These are phyloP conservation scores for Macropus fuliginosus DNA, from an alignment of 2,797 vertebrate genomes.

Conservation along the genomic window DNA sequence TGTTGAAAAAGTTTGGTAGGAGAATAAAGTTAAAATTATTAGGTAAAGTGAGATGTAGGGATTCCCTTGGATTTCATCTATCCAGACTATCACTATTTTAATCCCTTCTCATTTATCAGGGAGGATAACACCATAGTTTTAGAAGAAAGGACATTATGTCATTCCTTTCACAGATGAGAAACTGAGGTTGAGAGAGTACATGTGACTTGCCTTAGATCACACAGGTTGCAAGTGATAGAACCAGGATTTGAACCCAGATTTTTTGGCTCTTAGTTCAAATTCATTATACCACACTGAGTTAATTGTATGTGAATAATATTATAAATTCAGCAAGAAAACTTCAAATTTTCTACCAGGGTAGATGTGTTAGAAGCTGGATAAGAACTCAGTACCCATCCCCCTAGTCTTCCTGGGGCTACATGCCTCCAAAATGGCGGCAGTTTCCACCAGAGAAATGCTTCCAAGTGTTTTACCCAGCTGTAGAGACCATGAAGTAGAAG, in stretches of 20 bases:
- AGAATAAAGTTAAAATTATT: neutral
- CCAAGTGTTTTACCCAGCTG: neutral
- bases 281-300: neutral
- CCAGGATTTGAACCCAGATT: neutral
- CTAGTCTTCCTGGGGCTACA: no score
- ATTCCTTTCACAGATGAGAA: neutral
- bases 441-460: neutral
- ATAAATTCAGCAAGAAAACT: neutral
- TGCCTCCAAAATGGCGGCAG: neutral
- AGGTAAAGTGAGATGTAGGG: neutral
- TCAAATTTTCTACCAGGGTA: neutral
- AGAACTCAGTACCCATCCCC: neutral
- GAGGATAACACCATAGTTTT: neutral
- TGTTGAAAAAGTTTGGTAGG: neutral
- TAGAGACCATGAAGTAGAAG: neutral
- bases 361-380: neutral
- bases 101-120: neutral
- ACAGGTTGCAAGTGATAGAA: neutral
- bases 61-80: slow-evolving; percentile 7
- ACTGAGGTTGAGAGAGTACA: neutral
- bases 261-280: neutral
- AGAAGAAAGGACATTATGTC: neutral
- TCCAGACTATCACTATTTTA: neutral
- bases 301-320: neutral
- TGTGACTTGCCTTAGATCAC: neutral